Percentiles rank a stretch among this genome's conserved stretches.
These are phyloP conservation scores for Therioaphis trifolii DNA, from an alignment of 2,888 invertebrate genomes.

Conservation along the genomic window DNA sequence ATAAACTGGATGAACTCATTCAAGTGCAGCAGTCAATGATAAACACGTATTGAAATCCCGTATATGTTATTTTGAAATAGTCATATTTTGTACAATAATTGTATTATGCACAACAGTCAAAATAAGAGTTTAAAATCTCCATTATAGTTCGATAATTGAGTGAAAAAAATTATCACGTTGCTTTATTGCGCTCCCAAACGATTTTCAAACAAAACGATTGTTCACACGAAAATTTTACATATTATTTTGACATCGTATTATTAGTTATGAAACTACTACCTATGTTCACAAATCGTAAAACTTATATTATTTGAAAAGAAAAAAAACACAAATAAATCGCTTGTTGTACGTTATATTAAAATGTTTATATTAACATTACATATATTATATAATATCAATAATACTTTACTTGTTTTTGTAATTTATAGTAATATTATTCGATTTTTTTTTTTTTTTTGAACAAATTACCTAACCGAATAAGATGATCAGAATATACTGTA, in stretches of 20 bases:
- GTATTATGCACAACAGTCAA: no score
- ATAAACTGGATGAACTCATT: constrained; percentile 18
- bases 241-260: not conserved
- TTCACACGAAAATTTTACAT: not conserved
- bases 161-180: not conserved
- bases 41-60: not conserved
- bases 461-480: no score
- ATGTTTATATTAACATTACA: not conserved
- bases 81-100: no score
- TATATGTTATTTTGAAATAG: constrained; percentile 17
- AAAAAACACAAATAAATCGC: not conserved
- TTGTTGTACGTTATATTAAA: not conserved
- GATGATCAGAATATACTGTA: no score
- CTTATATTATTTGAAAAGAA: no score
- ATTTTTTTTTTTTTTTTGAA: no score
- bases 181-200: not conserved
- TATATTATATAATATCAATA: no score
- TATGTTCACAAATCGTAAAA: no score
- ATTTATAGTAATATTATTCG: no score
- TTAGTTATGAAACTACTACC: not conserved
- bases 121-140: not conserved
- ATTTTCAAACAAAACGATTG: not conserved
- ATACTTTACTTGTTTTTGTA: no score
- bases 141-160: not conserved
- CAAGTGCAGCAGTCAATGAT: constrained; percentile 10